Evolutionary conservation across 92 coral and sea anemone species (phyloP).

Genomic region (Porites rus): DNA sequence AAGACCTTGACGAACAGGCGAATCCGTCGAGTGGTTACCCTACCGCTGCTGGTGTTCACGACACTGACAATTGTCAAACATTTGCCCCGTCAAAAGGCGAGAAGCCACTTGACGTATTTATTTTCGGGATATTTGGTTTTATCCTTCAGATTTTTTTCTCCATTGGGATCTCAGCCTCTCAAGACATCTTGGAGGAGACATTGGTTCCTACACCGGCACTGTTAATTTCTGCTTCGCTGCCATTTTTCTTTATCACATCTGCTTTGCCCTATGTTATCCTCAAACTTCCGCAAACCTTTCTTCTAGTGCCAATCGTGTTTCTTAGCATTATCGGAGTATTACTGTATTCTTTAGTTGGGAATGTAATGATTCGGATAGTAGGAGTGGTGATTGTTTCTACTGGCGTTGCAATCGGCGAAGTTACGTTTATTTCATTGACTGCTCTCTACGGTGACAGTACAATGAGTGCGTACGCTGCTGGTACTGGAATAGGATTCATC

Average conservation of each 20-base stretch:
- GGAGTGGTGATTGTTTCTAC: conserved; percentile 69
- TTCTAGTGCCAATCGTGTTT: conserved; percentile 52
- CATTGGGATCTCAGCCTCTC: conserved; percentile 73
- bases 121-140: conserved; percentile 52
- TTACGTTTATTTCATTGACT: conserved; percentile 74
- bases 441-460: conserved; percentile 69
- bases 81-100: neutral
- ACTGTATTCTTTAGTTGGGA: conserved; percentile 53
- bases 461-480: conserved; percentile 72
- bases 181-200: conserved; percentile 75
- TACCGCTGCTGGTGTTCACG: neutral
- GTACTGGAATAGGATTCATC: conserved; percentile 77
- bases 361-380: conserved; percentile 45
- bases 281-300: conserved; percentile 20
- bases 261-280: conserved; percentile 66
- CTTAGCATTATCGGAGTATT: conserved; percentile 54
- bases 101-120: conserved; percentile 6
- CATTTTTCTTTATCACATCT: conserved; percentile 65
- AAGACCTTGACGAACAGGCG: neutral
- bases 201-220: conserved; percentile 72
- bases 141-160: conserved; percentile 61
- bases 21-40: neutral
- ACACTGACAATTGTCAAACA: neutral
- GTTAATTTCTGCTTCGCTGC: conserved; percentile 70
- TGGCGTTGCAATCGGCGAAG: conserved; percentile 80